phyloP scores from a whole-genome alignment of 2,888 invertebrate species.

The Eupeodes luniger region DNA sequence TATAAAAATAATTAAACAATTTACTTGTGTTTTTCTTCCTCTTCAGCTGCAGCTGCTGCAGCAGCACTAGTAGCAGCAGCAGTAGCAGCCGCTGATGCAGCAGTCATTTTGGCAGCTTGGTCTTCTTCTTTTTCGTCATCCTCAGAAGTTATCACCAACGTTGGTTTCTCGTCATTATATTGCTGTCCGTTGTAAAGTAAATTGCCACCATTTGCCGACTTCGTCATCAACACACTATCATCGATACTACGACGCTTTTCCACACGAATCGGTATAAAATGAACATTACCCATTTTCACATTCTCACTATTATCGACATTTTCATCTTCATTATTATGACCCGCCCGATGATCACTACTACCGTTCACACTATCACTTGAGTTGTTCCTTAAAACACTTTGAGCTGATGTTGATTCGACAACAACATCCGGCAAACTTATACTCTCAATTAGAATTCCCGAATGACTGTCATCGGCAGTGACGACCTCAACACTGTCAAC shows the following conservation, averaged over 20 bases:
- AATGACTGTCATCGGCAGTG: conserved; percentile 78
- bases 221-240: conserved; percentile 79
- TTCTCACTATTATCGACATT: conserved; percentile 82
- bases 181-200: conserved; percentile 73
- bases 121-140: conserved; percentile 77
- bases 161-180: conserved; percentile 77
- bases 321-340: conserved; percentile 82
- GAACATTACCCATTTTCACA: conserved; percentile 82
- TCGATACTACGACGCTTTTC: conserved; percentile 81
- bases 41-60: conserved; percentile 12
- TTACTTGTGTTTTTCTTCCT: conserved; percentile 55
- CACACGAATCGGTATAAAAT: conserved; percentile 82
- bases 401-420: conserved; percentile 82
- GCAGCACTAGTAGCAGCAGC: background rate
- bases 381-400: conserved; percentile 49
- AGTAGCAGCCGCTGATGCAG: conserved; percentile 7
- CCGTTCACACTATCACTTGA: conserved; percentile 61
- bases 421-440: conserved; percentile 84
- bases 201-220: conserved; percentile 59
- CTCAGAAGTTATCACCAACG: conserved; percentile 81
- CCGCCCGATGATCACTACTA: conserved; percentile 62
- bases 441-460: conserved; percentile 82
- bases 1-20: conserved; percentile 60
- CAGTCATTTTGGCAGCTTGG: background rate
- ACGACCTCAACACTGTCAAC: conserved; percentile 70